phyloP scores from a whole-genome alignment of 2,888 invertebrate genomes.

The Himalopsyche kuldschensis region DNA sequence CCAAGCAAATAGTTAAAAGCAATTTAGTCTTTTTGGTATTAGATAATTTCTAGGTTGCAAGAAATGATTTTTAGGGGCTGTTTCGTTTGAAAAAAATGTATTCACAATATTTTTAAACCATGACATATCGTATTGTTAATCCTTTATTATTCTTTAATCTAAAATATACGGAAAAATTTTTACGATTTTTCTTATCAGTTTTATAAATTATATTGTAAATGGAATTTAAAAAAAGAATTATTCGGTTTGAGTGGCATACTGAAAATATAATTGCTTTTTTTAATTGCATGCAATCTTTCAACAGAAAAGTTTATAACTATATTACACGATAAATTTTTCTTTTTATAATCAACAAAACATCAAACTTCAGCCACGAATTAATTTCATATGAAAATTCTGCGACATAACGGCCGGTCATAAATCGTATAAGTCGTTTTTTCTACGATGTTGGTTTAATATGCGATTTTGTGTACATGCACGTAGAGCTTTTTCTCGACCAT shows the following conservation, averaged over 20 bases:
- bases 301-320: not conserved
- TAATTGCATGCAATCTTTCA: conserved; percentile 1
- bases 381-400: not conserved
- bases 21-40: too few species aligned
- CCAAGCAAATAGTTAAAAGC: too few species aligned
- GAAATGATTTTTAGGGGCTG: too few species aligned
- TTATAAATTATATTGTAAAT: not conserved
- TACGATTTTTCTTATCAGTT: not conserved
- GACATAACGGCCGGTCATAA: not conserved
- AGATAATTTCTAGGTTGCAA: too few species aligned
- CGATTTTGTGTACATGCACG: not conserved
- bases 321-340: not conserved
- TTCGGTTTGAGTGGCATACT: conserved; percentile 1
- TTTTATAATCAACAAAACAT: not conserved
- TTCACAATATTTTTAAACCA: too few species aligned
- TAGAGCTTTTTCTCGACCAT: not conserved
- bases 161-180: too few species aligned
- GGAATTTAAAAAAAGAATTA: not conserved
- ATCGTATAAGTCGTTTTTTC: not conserved
- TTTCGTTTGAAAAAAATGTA: too few species aligned
- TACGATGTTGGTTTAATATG: conserved; percentile 1
- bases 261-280: not conserved
- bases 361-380: not conserved
- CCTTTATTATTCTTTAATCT: too few species aligned
- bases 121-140: too few species aligned